Conservation (phyloP, 2,888 invertebrate genomes). For the Hydroisotoma schaefferi region DNA sequence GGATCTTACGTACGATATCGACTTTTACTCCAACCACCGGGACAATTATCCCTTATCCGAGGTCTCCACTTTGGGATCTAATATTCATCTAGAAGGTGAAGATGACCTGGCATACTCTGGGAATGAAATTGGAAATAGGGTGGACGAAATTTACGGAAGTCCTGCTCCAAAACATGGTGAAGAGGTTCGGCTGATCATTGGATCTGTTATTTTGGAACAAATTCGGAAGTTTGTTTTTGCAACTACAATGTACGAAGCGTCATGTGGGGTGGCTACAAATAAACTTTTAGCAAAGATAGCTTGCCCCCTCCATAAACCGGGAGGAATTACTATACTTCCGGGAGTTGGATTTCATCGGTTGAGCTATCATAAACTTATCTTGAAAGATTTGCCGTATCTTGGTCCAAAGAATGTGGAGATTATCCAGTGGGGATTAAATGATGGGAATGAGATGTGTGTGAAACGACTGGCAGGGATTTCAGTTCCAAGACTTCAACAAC, state of each 20-base stretch:
- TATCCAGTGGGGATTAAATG: slow-evolving; percentile 4
- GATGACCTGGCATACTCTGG: background rate
- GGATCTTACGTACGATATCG: slow-evolving; percentile 20
- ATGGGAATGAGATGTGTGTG: background rate
- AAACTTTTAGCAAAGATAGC: slow-evolving; percentile 24
- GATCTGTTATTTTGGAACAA: slow-evolving; percentile 14
- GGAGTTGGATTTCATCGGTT: slow-evolving; percentile 1
- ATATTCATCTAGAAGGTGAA: slow-evolving; percentile 13
- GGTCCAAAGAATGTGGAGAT: slow-evolving; percentile 3
- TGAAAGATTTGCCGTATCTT: slow-evolving; percentile 13
- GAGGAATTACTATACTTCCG: slow-evolving; percentile 18
- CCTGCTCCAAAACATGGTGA: background rate
- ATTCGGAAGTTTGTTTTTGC: slow-evolving; percentile 11
- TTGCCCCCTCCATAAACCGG: slow-evolving; percentile 12
- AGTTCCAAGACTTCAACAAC: background rate
- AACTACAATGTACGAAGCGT: slow-evolving; percentile 9
- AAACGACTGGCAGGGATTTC: background rate
- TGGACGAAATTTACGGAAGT: background rate
- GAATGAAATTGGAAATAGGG: background rate
- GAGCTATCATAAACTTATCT: background rate
- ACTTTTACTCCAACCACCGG: background rate
- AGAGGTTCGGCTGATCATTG: slow-evolving; percentile 1
- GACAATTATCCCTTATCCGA: background rate
- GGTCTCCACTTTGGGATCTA: background rate
- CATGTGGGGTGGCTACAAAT: slow-evolving; percentile 14